Base-by-base conservation (phyloP, 1,140 invertebrate genomes). In the Drosophila kepulauana region DNA sequence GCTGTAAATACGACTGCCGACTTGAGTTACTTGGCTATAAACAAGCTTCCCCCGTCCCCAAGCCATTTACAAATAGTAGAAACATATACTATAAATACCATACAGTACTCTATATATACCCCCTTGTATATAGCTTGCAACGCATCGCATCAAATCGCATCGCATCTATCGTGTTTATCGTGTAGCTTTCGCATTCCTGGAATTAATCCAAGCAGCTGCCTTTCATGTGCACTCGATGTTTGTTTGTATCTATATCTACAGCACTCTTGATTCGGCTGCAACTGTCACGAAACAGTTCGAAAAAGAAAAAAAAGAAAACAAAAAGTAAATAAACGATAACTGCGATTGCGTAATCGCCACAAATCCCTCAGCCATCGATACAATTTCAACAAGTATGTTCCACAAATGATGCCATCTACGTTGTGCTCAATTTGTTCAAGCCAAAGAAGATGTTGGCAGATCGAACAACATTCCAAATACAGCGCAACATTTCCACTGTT, bases 141-240 rank as follows among this genome's bases (percentile, higher is more conserved):
- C 20, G 35, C 7, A 7, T 10, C 10, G 35, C 35, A 38, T 8
- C 30, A 33, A 33, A 33, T 33, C 35, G 35, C 35, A 33, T 33
- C 35, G 35, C 35, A 38, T 38, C 35, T 8, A 10, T 10, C 7
- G 35, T 10, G 10, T 38, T 41, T 35, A 25, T 25, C 35, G 20
- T n/a, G 54, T 16, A 30, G 33, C 13, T 56, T 65, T 56, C 11
- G 51, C 68, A 56, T 71, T 71, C 68, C 59, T 48, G 61, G 68
- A 65, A 71, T 33, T 65, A 57, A 63, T 33, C 51, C 61, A 71
- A 66, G 51, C 69, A 58, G 69, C 54, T 66, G 69, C 35, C 62
- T 28, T 33, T 33, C 13, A 30, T 41, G 52, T 5, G 33, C 15
- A 11, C 49, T 51, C 33, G 6, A 38, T 41, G 38, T 41, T 41